Conservation (phyloP, 2,888 invertebrate species). For the Cephalotes varians region DNA sequence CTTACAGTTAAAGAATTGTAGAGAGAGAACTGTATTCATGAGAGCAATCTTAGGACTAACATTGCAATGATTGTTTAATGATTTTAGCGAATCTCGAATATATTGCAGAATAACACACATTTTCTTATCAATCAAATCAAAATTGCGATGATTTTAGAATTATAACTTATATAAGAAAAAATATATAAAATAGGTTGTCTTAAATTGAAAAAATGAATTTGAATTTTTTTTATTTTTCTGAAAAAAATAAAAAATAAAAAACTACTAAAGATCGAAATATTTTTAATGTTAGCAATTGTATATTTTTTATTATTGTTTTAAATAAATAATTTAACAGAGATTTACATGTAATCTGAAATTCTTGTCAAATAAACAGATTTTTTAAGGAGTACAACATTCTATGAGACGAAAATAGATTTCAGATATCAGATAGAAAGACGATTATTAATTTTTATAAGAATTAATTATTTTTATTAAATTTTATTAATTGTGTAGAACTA, state of each 20-base stretch:
- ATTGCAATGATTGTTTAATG: not conserved
- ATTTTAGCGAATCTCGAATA: not conserved
- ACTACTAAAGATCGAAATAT: too few species aligned
- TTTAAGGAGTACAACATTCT: not conserved
- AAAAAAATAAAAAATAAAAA: too few species aligned
- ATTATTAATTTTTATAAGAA: not conserved
- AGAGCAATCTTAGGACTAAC: conserved; percentile 1
- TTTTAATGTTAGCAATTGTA: too few species aligned
- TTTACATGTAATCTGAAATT: too few species aligned
- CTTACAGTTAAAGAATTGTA: not conserved
- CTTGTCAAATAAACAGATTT: not conserved
- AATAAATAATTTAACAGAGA: too few species aligned
- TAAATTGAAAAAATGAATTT: conserved; percentile 1
- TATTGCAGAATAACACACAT: not conserved
- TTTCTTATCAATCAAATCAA: not conserved
- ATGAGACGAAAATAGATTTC: not conserved
- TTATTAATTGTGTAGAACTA: not conserved
- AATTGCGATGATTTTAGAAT: not conserved
- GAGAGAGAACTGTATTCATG: not conserved
- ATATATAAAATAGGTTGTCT: not conserved
- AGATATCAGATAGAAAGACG: not conserved
- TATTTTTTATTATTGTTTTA: too few species aligned
- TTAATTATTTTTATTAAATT: not conserved
- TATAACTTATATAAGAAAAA: not conserved
- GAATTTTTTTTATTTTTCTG: not conserved